These are phyloP conservation scores for Formica aserva DNA, from an alignment of 2,888 invertebrate genomes.

Conservation along the genomic window DNA sequence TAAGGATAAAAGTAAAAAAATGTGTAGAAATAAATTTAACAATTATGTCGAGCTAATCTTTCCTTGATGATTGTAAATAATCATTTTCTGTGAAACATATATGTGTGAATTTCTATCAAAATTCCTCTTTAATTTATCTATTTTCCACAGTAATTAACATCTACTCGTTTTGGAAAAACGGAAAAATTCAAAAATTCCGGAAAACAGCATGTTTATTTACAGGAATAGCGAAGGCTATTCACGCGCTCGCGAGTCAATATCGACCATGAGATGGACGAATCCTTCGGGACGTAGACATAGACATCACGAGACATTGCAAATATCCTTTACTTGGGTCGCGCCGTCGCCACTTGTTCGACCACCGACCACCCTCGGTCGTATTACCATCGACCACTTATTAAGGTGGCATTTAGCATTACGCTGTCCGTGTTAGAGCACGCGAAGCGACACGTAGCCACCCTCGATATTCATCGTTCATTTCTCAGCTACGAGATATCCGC, in stretches of 20 bases:
- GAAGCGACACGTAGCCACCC: constrained; percentile 1
- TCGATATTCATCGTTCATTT: constrained; percentile 43
- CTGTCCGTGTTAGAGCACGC: constrained; percentile 18
- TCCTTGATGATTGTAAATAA: not conserved
- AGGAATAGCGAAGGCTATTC: not conserved
- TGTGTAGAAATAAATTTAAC: not conserved
- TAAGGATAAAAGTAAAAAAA: not conserved
- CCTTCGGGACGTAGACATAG: constrained; percentile 33
- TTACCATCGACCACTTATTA: constrained; percentile 13
- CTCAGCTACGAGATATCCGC: not conserved
- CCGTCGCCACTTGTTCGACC: constrained; percentile 31
- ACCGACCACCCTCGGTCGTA: not conserved
- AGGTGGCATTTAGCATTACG: constrained; percentile 42
- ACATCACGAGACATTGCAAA: constrained; percentile 8
- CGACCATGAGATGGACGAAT: constrained; percentile 26
- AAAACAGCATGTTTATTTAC: not conserved
- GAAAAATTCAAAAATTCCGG: not conserved
- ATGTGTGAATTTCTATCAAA: not conserved
- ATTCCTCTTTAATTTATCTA: not conserved
- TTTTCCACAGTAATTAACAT: not conserved
- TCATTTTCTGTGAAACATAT: not conserved
- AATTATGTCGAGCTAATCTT: not conserved
- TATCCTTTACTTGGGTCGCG: not conserved
- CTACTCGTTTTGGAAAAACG: not conserved
- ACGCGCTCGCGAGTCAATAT: not conserved